Percentiles rank a stretch among this genome's conserved stretches.
phyloP scores from a whole-genome alignment of 53 echinoderm and acorn worm genomes.

The Echinarachnius parma region DNA sequence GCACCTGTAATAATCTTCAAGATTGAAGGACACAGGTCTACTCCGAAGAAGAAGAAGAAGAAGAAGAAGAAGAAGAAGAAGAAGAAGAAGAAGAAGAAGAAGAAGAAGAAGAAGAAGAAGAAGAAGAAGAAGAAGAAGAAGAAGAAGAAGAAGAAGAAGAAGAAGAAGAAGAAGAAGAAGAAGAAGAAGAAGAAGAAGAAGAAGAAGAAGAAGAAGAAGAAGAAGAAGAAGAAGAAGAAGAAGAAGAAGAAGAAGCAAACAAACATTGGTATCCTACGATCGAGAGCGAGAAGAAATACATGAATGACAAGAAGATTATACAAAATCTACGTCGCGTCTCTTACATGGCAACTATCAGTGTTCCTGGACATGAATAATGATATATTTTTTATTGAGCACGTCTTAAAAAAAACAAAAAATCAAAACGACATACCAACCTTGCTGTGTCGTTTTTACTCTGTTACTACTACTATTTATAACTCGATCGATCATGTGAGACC shows the following conservation, averaged over 20 bases:
- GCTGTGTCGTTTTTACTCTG: too few relatives aligned
- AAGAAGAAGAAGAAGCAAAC: not conserved
- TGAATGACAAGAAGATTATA: not conserved
- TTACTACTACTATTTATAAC: too few relatives aligned
- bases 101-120: not conserved
- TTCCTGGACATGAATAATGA: too few relatives aligned
- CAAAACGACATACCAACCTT: too few relatives aligned
- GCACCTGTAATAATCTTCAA: too few relatives aligned
- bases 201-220: slow-evolving; percentile 2
- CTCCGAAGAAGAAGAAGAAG: too few relatives aligned
- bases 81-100: not conserved
- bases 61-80: not conserved
- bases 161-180: not conserved
- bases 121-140: not conserved
- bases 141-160: not conserved
- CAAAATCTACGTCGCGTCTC: not conserved
- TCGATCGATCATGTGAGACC: too few relatives aligned
- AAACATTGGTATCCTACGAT: not conserved
- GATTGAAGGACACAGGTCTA: too few relatives aligned
- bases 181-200: not conserved
- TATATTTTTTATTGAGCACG: too few relatives aligned
- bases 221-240: slow-evolving; percentile 4
- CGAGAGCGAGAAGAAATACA: not conserved
- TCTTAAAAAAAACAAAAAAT: too few relatives aligned
- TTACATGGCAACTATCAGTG: too few relatives aligned